Evolutionary conservation across 2,113 vertebrate species (phyloP), one percentile per base, ranked within the genome.

Genomic region (Podilymbus podiceps): DNA sequence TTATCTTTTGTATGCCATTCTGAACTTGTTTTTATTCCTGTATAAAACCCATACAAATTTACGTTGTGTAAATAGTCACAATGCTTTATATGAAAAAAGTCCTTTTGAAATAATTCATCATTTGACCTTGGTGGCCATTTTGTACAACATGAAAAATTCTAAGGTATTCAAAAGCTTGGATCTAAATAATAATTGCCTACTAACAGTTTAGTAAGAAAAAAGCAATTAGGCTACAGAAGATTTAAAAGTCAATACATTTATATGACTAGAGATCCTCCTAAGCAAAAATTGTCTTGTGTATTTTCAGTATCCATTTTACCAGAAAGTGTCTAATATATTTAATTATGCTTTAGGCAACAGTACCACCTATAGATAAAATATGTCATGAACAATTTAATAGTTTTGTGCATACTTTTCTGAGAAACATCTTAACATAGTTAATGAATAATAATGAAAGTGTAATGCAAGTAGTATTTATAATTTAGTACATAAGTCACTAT

Each of bases 291-390:
- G 33, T 60, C 25, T 46, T n/a, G 2, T 24, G 19, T 55, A 52
- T 69, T 68, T 75, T 40, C 49, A 89, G 8, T 22, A 75, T 38
- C 10, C 4, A 2, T 63, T 91, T 76, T 71, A 79, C 27, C 2
- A 5, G 11, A 15, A 79, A 88, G 38, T 62, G 28, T 30, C 22
- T 17, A 79, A 31, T 12, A 13, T 5, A 68, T 25, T 68, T 60
- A 40, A 38, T 25, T 21, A 79, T 81, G 69, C 12, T 82, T 96
- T 95, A 90, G 83, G 90, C 93, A 97, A 85, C 75, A 92, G 82
- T 78, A 89, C 98, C 98, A 96, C 95, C 98, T 98, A 90, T 76
- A 95, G 97, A 96, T 82, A 87, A 92, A 76, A 13, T 5, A 20
- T 3, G n/a, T 46, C 33, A 71, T 5, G 10, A 89, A 66, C 67